Base-by-base conservation (phyloP, 2,888 invertebrate species). In the Pemphredon lugubris region DNA sequence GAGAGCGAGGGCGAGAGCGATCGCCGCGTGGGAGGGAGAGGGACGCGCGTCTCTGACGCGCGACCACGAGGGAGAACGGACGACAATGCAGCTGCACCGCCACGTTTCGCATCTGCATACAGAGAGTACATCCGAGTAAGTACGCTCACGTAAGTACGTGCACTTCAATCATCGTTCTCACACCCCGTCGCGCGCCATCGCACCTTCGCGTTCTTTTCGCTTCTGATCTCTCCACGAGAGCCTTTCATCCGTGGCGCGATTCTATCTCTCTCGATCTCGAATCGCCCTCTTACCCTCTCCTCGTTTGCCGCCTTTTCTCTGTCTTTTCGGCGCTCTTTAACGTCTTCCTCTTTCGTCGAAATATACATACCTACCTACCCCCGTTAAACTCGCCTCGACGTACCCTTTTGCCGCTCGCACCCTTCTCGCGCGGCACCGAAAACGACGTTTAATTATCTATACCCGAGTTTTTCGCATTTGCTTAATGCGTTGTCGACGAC, bases 111-210 rank as follows among this genome's bases (percentile, higher is more conserved):
- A 63, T 68, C 60, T 57, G 50, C 53, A 61, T 42, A 47, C 44
- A 59, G 59, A 39, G 60, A 54, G 37, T 32, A 64, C 53, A 73
- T 73, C 76, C 71, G 79, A 83, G 81, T 84, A 84, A 85, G 82
- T 83, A 84, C 80, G 79, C 77, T 73, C 78, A 83, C 81, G 80
- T 86, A 87, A 86, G 86, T 86, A 86, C 77, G 77, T 84, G 87
- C 87, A 87, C 87, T 87, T 86, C 86, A 87, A 87, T 87, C 87
- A 87, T 86, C 86, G 77, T 83, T 85, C 84, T 84, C 83, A 80
- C 83, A 82, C 83, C 77, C 76, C 79, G 78, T 79, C 79, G 83
- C 81, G 79, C 84, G 73, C 83, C 84, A 84, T 87, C 84, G 82
- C 84, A 79, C 83, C 85, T 86, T 77, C 74, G 77, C 77, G 59